Evolutionary conservation across 2,888 invertebrate species (phyloP).

Genomic region (Pristionchus mayeri): DNA sequence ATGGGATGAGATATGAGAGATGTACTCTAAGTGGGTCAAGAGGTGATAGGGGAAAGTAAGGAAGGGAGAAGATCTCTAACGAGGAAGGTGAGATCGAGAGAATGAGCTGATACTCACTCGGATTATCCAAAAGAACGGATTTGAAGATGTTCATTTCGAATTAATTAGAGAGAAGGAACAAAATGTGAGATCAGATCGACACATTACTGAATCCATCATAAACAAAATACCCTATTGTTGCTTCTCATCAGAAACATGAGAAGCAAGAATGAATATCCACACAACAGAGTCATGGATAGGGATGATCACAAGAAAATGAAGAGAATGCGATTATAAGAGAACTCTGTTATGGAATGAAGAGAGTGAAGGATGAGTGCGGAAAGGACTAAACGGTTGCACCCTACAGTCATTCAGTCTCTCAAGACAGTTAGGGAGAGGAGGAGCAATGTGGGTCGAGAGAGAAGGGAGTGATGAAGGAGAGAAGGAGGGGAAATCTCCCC

Average conservation of each 20-base stretch:
- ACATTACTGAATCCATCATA: too few relatives aligned
- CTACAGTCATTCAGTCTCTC: slow-evolving; percentile 16
- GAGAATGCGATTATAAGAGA: too few relatives aligned
- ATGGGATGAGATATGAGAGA: slow-evolving; percentile 4
- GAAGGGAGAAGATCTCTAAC: background rate
- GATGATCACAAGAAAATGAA: too few relatives aligned
- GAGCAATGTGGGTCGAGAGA: slow-evolving; percentile 9
- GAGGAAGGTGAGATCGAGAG: slow-evolving; percentile 29
- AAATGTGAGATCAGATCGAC: too few relatives aligned
- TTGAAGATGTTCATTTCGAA: background rate
- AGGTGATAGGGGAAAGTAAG: slow-evolving; percentile 26
- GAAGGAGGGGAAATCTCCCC: slow-evolving; percentile 1
- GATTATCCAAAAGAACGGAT: background rate
- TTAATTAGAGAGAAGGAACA: too few relatives aligned
- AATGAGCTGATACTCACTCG: background rate
- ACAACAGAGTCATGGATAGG: too few relatives aligned
- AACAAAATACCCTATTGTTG: too few relatives aligned
- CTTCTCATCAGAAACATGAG: too few relatives aligned
- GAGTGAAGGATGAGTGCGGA: background rate
- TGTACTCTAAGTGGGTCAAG: slow-evolving; percentile 37
- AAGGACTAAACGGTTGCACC: background rate
- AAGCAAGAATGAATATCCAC: too few relatives aligned
- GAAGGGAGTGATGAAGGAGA: slow-evolving; percentile 4
- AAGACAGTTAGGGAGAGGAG: slow-evolving; percentile 24
- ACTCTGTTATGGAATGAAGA: too few relatives aligned